A percentile compares a stretch with the other conserved stretches of the same genome.
These are phyloP conservation scores for Intellagama lesueurii DNA, from an alignment of 2,797 vertebrate genomes.

Conservation along the genomic window DNA sequence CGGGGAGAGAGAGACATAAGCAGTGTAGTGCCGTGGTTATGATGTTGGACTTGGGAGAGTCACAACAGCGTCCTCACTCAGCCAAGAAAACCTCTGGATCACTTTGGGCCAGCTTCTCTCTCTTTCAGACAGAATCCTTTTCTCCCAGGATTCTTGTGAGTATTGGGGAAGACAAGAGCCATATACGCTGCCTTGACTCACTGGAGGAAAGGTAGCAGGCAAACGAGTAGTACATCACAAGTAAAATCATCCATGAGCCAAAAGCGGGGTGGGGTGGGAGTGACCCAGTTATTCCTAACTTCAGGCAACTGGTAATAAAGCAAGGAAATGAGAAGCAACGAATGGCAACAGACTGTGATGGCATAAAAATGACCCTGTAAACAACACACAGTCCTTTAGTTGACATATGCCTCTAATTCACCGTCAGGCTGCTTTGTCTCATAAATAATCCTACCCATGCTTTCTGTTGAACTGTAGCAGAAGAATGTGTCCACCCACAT, in stretches of 20 bases:
- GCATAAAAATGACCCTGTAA: slow-evolving; percentile 64
- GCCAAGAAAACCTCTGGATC: no score
- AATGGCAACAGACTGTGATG: slow-evolving; percentile 62
- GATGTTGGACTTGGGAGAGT: neutral
- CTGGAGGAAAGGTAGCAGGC: neutral
- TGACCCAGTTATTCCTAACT: slow-evolving; percentile 13
- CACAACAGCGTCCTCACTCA: no score
- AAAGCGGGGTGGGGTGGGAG: slow-evolving; percentile 29
- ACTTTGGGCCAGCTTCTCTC: no score
- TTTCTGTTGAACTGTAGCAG: slow-evolving; percentile 40
- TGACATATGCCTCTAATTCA: slow-evolving; percentile 62
- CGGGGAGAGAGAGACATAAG: neutral
- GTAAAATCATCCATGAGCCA: neutral
- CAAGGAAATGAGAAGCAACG: slow-evolving; percentile 51
- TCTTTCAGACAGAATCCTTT: no score
- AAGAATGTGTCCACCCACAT: slow-evolving; percentile 16
- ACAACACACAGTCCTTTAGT: slow-evolving; percentile 49
- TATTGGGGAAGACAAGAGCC: neutral
- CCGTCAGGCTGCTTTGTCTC: slow-evolving; percentile 9
- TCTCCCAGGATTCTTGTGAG: no score
- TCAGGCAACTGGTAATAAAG: slow-evolving; percentile 38
- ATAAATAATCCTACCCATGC: slow-evolving; percentile 53
- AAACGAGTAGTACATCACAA: neutral
- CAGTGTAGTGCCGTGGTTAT: neutral
- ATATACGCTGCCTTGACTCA: neutral